Percentiles rank a stretch among this genome's conserved stretches.
Conservation (phyloP, 2,888 invertebrate genomes). For the Amblyjoppa fuscipennis region DNA sequence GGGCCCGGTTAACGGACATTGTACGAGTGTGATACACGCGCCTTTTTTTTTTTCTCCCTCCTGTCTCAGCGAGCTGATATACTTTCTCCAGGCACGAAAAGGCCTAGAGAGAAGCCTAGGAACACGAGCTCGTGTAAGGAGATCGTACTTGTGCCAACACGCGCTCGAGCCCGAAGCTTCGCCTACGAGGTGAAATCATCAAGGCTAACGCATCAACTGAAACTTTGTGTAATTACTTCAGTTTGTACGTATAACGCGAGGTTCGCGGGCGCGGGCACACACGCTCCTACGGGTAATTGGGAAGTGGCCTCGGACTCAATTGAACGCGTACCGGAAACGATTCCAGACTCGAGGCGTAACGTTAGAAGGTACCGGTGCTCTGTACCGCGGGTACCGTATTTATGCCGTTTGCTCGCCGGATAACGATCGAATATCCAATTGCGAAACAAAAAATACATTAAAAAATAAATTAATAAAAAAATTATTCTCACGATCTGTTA, state of each 20-base stretch:
- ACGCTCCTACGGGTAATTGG: conserved; percentile 62
- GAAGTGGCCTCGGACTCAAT: conserved; percentile 68
- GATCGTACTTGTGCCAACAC: background rate
- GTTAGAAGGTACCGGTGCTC: conserved; percentile 21
- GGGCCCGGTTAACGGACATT: background rate
- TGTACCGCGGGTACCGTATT: conserved; percentile 28
- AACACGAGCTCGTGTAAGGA: background rate
- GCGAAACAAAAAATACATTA: background rate
- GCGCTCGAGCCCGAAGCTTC: background rate
- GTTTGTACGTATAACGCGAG: conserved; percentile 56
- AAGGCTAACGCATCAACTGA: conserved; percentile 65
- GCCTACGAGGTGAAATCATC: conserved; percentile 60
- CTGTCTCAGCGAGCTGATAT: conserved; percentile 12
- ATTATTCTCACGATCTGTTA: background rate
- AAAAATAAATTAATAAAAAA: background rate
- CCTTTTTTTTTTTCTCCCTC: background rate
- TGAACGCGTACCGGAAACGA: conserved; percentile 68
- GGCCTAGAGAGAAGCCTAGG: background rate
- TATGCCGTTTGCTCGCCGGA: background rate
- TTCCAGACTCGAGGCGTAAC: conserved; percentile 54
- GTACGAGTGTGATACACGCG: background rate
- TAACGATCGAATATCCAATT: background rate
- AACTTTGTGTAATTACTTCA: conserved; percentile 67
- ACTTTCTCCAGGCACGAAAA: conserved; percentile 49
- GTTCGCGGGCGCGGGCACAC: conserved; percentile 18